Conservation (phyloP, 2,113 vertebrate species). For the Rhombomys opimus region DNA sequence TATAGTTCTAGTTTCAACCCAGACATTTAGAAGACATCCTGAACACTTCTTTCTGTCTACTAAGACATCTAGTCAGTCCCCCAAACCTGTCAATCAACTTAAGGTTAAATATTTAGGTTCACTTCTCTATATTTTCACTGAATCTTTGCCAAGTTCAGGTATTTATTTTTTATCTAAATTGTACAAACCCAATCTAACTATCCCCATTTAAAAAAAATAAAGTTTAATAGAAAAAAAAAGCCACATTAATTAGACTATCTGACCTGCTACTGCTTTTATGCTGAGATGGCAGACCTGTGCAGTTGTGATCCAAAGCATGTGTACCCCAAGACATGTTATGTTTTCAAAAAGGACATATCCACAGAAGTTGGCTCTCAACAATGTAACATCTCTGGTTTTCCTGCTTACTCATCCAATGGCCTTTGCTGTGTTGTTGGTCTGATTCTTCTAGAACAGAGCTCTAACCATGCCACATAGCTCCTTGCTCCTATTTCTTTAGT, state of each 20-base stretch:
- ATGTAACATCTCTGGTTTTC: background rate
- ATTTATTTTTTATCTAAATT: constrained; percentile 43
- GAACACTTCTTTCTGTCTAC: constrained; percentile 37
- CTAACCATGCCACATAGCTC: background rate
- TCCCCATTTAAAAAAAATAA: background rate
- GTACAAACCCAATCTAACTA: background rate
- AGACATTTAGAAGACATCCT: constrained; percentile 42
- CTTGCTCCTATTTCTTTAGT: constrained; percentile 7
- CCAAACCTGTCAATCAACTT: constrained; percentile 35
- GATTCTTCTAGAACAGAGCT: background rate
- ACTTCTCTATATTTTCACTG: constrained; percentile 39
- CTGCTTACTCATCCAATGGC: background rate
- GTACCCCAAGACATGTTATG: background rate
- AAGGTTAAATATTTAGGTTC: background rate
- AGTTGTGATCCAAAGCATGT: background rate
- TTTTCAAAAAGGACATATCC: background rate
- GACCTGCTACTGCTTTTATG: constrained; percentile 23
- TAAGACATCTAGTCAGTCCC: background rate
- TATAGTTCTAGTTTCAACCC: background rate
- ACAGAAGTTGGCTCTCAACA: background rate
- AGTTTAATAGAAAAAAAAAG: constrained; percentile 23
- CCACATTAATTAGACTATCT: constrained; percentile 16
- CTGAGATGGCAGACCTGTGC: background rate
- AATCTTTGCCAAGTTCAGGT: background rate
- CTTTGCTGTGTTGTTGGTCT: background rate